Evolutionary conservation across 2,113 vertebrate genomes (phyloP), one percentile per base, ranked within the genome.

Genomic region (Leptocoma aspasia): DNA sequence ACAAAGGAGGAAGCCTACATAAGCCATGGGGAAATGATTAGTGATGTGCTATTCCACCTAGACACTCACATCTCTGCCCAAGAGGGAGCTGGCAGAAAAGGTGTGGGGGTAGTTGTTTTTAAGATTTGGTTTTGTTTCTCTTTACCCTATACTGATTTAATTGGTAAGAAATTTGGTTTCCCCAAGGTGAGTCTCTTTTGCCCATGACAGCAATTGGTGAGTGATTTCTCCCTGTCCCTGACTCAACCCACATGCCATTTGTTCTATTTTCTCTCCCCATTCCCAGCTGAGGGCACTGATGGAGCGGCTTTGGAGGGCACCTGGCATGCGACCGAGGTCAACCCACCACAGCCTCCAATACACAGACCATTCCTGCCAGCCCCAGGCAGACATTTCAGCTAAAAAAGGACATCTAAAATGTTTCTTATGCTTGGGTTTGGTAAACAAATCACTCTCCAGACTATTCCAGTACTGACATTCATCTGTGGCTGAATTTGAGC

Each of bases 251-350:
- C 3, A 4, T 33, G 15, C 9, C 3, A 27, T 66, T 41, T 42
- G 5, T 11, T 52, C 19, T 20, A 3, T 60, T 53, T 47, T 53
- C 15, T 42, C 10, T 56, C 20, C 27, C 17, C 14, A 35, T 76
- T 17, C 27, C 30, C 28, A 39, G 2, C 0, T 77, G n/a, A 70
- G 24, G 44, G 17, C 45, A 54, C 23, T 37, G 52, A 24, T 12
- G 28, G 6, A 33, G 8, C 0, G 0, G 21, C 5, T 24, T 78
- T 78, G 19, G 19, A 7, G 3, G 28, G 20, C 17, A 61, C 16
- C 45, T 19, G 71, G 13, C 3, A 9, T 28, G 39, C 0, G 1
- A 15, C 11, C 1, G 3, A 6, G 4, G 4, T 47, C 26, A 60
- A 28, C 22, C 3, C 21, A 69, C 37, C 42, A 21, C 73, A 56